Percentiles rank a stretch among this genome's conserved stretches.
Evolutionary conservation across 2,113 vertebrate genomes (phyloP).

Genomic region (Recurvirostra avosetta): DNA sequence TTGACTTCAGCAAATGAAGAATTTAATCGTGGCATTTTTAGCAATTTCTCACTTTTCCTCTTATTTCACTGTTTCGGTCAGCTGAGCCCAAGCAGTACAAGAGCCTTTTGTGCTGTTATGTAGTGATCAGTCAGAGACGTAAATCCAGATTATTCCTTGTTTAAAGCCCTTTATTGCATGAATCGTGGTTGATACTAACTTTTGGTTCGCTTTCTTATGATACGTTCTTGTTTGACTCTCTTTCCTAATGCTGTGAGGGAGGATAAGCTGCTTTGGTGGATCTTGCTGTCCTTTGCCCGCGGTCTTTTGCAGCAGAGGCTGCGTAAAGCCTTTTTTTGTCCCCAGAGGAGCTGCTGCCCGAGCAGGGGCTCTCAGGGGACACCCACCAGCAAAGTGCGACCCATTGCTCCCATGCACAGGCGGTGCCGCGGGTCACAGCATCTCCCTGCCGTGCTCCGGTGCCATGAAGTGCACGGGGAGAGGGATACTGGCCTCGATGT

Average conservation of each 20-base stretch:
- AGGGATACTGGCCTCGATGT: not conserved
- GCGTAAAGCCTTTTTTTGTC: too few relatives aligned
- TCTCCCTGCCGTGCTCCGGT: not conserved
- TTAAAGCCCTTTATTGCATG: not conserved
- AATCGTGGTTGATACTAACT: too few relatives aligned
- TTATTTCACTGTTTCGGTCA: not conserved
- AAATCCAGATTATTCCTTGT: not conserved
- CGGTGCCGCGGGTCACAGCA: rapidly evolving
- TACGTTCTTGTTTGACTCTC: too few relatives aligned
- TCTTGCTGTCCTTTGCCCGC: not conserved
- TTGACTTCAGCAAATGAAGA: not conserved
- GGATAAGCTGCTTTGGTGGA: not conserved
- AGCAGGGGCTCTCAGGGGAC: too few relatives aligned
- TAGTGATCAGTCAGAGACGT: not conserved
- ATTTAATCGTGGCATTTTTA: not conserved
- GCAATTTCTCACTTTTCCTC: not conserved
- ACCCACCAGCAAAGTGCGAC: not conserved
- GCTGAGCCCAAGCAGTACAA: not conserved
- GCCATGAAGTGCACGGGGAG: not conserved
- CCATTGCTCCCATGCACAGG: not conserved
- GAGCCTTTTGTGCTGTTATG: not conserved
- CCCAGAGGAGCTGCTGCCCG: not conserved
- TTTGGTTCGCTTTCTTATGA: not conserved
- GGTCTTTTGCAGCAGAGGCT: not conserved
- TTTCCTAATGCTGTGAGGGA: not conserved